Evolutionary conservation across 2,113 vertebrate genomes (phyloP).

Genomic region (Lophius piscatorius): DNA sequence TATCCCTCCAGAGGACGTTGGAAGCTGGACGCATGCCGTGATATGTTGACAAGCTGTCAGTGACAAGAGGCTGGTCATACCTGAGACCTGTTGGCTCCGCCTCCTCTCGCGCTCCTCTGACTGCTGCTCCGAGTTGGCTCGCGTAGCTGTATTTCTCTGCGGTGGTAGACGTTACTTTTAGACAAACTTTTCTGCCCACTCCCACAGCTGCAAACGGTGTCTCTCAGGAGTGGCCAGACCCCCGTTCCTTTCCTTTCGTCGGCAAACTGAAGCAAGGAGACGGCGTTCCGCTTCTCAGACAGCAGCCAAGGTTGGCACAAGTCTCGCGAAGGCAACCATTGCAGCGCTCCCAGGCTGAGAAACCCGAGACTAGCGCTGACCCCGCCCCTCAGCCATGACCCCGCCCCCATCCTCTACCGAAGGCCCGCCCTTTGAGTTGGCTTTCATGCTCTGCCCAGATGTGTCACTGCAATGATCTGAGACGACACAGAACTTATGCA

Average conservation of each 20-base stretch:
- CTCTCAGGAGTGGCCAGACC: neutral
- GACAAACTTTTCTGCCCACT: constrained; percentile 55
- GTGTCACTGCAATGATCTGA: constrained; percentile 31
- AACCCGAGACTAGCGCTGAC: constrained; percentile 62
- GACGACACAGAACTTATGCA: neutral
- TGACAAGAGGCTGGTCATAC: constrained; percentile 69
- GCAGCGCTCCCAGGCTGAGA: constrained; percentile 74
- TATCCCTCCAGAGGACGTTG: neutral
- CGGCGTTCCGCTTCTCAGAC: constrained; percentile 47
- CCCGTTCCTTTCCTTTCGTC: neutral
- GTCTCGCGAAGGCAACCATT: constrained; percentile 71
- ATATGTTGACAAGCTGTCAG: constrained; percentile 67
- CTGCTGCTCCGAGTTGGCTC: constrained; percentile 63
- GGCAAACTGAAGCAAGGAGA: constrained; percentile 20
- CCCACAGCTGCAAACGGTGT: constrained; percentile 22
- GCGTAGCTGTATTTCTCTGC: constrained; percentile 53
- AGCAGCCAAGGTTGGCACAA: constrained; percentile 65
- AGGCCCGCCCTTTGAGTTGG: constrained; percentile 50
- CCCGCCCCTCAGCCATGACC: constrained; percentile 59
- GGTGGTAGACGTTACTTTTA: constrained; percentile 19
- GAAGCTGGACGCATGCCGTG: constrained; percentile 44
- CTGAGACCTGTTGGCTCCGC: constrained; percentile 86
- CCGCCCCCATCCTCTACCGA: constrained; percentile 70
- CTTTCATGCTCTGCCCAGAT: constrained; percentile 66
- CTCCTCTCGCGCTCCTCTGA: constrained; percentile 71